Base-by-base conservation (phyloP, 2,888 invertebrate species). In the Teleiodes luculella region DNA sequence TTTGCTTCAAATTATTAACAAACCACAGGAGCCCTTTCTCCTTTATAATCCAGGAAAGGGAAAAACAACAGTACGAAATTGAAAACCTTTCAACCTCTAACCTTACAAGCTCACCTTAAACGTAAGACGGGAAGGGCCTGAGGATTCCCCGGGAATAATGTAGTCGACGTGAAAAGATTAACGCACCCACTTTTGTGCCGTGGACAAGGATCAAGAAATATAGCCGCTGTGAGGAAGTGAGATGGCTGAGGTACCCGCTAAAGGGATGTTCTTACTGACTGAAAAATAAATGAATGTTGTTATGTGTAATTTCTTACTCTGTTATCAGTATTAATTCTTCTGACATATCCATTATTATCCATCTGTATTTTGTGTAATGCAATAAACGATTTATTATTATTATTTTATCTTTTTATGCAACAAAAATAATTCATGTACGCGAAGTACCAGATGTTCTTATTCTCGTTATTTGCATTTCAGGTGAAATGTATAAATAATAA, bases 151-250 rank as follows among this genome's bases (percentile, higher is more conserved):
- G 72, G 72, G 78, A 76, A 78, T 79, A 83, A 81, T 80, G 78
- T 76, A 81, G 77, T 72, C 71, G 76, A 80, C 78, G 72, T 76
- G 75, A 78, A 80, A 80, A 83, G 82, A 83, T 83, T 81, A 82
- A 80, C 80, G 74, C 74, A 54, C 70, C 71, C 72, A 73, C 73
- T 78, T 78, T 76, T 76, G 78, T 80, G 80, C 63, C 66, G 62
- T 60, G 63, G 77, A 78, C 78, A 76, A 74, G 74, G 73, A 74
- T 75, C 76, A 71, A 72, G 76, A 81, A 77, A 78, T 82, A 81
- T 80, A 67, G 79, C 72, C 66, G 41, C 60, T 61, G 62, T 61
- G 62, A 71, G 66, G 65, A 65, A 63, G 64, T 61, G 65, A 62
- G 67, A 71, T 65, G 67, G 60, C 58, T 57, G 18, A 68, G 67